These are phyloP conservation scores for Pheosia gnoma DNA, from an alignment of 2,888 invertebrate species.

Conservation along the genomic window DNA sequence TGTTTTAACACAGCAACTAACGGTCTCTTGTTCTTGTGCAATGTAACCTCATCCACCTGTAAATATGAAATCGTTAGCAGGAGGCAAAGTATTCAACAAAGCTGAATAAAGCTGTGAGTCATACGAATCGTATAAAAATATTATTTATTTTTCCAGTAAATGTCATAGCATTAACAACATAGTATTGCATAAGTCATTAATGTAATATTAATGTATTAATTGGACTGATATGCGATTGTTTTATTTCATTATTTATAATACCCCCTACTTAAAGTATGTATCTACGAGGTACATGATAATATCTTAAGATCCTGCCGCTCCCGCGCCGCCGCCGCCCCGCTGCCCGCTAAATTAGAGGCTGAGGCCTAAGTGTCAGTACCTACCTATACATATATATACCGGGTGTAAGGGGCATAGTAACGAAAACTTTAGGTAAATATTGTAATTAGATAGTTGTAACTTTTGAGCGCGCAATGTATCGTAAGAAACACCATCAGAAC, in stretches of 20 bases:
- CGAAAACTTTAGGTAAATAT: too few species aligned
- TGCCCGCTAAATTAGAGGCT: too few species aligned
- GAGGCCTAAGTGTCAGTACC: too few species aligned
- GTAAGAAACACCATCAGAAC: too few species aligned
- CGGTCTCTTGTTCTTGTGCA: conserved; percentile 4
- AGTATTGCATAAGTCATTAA: conserved; percentile 60
- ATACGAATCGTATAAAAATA: conserved; percentile 47
- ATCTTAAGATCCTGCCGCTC: too few species aligned
- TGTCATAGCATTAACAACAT: conserved; percentile 63
- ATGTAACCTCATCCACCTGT: conserved; percentile 32
- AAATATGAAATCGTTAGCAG: conserved; percentile 36
- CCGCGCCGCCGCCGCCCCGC: too few species aligned
- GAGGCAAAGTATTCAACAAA: conserved; percentile 54
- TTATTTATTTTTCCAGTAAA: conserved; percentile 76
- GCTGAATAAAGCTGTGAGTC: conserved; percentile 64
- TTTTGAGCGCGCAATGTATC: too few species aligned
- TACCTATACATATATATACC: too few species aligned
- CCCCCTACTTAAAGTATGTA: neutral
- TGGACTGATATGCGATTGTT: conserved; percentile 50
- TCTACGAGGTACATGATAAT: too few species aligned
- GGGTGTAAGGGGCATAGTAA: too few species aligned
- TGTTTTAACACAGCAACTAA: too few species aligned
- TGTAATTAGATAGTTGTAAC: too few species aligned
- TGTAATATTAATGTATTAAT: conserved; percentile 47
- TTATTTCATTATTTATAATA: conserved; percentile 22